A percentile compares a stretch with the other conserved stretches of the same genome.
Evolutionary conservation across 2,888 invertebrate species (phyloP).

Genomic region (Amblyteles armatorius): DNA sequence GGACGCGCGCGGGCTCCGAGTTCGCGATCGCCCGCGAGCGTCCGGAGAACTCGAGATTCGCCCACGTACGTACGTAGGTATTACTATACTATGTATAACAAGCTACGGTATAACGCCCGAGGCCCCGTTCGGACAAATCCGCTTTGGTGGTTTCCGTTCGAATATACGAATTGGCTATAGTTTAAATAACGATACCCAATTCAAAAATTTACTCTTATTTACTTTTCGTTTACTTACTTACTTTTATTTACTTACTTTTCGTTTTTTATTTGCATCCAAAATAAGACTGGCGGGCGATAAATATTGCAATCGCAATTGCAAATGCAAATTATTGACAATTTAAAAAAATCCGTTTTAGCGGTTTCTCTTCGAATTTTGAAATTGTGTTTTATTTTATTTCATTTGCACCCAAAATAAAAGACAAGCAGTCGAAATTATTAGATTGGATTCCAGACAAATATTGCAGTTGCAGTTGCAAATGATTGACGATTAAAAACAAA

Average conservation of each 20-base stretch:
- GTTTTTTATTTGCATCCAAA: not conserved
- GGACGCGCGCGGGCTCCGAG: slow-evolving; percentile 59
- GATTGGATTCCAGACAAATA: not conserved
- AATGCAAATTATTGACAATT: no score
- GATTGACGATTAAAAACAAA: no score
- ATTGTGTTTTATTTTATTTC: not conserved
- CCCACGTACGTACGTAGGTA: slow-evolving; percentile 65
- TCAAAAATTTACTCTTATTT: no score
- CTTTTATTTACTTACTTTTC: not conserved
- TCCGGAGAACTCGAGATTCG: slow-evolving; percentile 72
- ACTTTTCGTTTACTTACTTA: no score
- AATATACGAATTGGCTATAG: slow-evolving; percentile 3
- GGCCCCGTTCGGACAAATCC: slow-evolving; percentile 25
- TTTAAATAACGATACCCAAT: not conserved
- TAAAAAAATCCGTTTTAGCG: not conserved
- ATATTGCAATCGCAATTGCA: no score
- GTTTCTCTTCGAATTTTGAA: slow-evolving; percentile 8
- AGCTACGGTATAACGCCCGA: not conserved
- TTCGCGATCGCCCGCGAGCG: slow-evolving; percentile 68
- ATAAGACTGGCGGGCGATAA: not conserved
- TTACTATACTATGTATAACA: slow-evolving; percentile 20
- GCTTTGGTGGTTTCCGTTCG: slow-evolving; percentile 27
- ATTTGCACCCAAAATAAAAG: not conserved
- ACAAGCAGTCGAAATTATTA: not conserved
- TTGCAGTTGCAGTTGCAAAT: no score